Percentiles rank a stretch among this genome's conserved stretches.
Conservation (phyloP, 2,888 invertebrate genomes). For the Eulithis testata region DNA sequence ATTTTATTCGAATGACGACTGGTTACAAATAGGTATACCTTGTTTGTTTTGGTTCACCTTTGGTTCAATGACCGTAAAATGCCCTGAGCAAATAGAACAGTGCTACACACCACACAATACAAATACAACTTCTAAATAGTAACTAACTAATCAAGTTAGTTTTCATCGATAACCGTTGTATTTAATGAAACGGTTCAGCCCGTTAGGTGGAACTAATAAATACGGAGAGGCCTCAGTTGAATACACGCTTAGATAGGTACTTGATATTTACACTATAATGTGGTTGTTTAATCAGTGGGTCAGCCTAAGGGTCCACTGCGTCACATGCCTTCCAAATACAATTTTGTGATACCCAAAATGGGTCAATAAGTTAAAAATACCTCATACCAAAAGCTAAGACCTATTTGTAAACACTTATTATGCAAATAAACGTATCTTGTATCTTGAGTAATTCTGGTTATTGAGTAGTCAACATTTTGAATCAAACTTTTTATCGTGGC, state of each 20-base stretch:
- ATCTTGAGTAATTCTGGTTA: no score
- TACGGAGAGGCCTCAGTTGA: not conserved
- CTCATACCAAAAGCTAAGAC: no score
- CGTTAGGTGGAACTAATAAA: conserved; percentile 12
- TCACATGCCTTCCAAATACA: not conserved
- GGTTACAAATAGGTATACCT: conserved; percentile 8
- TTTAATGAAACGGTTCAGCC: conserved; percentile 9
- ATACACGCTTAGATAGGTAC: not conserved
- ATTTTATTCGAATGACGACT: conserved; percentile 11
- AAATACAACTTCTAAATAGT: not conserved
- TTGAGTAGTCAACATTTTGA: no score
- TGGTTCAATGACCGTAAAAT: not conserved
- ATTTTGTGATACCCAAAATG: no score
- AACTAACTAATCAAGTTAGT: not conserved
- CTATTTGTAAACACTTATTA: no score
- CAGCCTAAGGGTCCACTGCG: not conserved
- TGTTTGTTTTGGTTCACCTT: conserved; percentile 3
- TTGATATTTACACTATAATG: not conserved
- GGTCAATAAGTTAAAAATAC: no score
- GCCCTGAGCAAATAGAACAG: not conserved
- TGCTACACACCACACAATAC: conserved; percentile 1
- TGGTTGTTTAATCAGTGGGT: not conserved
- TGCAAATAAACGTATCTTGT: no score
- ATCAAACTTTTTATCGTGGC: no score
- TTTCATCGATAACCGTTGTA: conserved; percentile 8